A percentile compares a stretch with the other conserved stretches of the same genome.
Conservation (phyloP, 2,888 invertebrate genomes). For the Aleiodes alternator region DNA sequence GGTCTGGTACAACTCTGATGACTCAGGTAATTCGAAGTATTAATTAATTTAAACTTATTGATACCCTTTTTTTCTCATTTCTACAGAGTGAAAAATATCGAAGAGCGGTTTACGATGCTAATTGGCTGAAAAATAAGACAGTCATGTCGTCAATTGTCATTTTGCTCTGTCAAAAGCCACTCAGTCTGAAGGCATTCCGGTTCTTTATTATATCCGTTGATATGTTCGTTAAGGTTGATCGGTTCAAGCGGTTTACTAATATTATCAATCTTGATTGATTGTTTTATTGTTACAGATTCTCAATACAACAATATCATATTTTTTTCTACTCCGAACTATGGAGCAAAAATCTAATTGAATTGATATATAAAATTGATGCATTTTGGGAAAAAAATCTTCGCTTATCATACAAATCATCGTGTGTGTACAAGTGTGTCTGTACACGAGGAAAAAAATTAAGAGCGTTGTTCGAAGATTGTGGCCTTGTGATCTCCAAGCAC, state of each 20-base stretch:
- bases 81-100: conserved; percentile 36
- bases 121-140: conserved; percentile 29
- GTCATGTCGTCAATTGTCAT: conserved; percentile 42
- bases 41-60: background rate
- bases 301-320: conserved; percentile 54
- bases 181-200: conserved; percentile 38
- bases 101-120: conserved; percentile 33
- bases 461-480: too few relatives aligned
- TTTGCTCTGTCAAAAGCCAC: conserved; percentile 43
- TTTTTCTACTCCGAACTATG: conserved; percentile 51
- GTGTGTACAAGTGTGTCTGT: too few relatives aligned
- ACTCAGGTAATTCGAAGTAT: conserved; percentile 14
- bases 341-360: conserved; percentile 31
- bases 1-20: conserved; percentile 47
- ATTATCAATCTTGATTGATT: background rate
- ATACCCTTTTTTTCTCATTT: background rate
- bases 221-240: conserved; percentile 48
- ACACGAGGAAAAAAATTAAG: too few relatives aligned
- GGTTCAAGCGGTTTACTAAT: background rate
- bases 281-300: conserved; percentile 47
- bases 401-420: too few relatives aligned
- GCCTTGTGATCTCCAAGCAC: too few relatives aligned
- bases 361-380: too few relatives aligned
- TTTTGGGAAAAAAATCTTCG: too few relatives aligned
- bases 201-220: conserved; percentile 44